Evolutionary conservation across 2,113 vertebrate species (phyloP).

Genomic region (Colius striatus): DNA sequence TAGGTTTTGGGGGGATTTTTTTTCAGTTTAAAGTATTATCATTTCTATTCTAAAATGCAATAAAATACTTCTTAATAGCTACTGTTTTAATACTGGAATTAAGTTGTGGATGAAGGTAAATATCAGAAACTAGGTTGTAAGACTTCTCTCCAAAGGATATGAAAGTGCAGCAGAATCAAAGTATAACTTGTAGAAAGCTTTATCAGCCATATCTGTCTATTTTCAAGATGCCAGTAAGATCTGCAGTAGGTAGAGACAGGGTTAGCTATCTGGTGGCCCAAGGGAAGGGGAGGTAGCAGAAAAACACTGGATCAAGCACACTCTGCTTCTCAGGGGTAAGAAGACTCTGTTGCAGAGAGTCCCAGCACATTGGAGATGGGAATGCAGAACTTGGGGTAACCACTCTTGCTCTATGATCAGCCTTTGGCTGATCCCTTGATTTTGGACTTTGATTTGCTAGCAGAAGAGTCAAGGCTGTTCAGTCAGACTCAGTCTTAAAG

Average conservation of each 20-base stretch:
- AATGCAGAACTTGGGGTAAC: not conserved
- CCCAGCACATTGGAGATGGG: not conserved
- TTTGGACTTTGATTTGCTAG: not conserved
- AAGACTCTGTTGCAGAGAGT: not conserved
- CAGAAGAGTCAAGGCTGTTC: fast-evolving
- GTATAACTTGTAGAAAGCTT: not conserved
- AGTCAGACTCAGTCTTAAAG: not conserved
- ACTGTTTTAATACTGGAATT: not conserved
- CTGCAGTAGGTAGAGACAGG: not conserved
- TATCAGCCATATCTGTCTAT: not conserved
- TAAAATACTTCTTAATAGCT: not conserved
- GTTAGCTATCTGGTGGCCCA: fast-evolving
- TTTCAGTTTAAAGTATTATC: not conserved
- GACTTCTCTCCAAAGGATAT: not conserved
- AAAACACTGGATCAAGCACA: not conserved
- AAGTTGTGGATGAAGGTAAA: not conserved
- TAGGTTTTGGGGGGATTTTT: not conserved
- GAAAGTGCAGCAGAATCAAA: not conserved
- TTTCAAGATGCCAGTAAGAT: not conserved
- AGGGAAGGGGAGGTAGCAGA: not conserved
- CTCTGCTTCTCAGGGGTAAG: not conserved
- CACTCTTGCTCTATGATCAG: not conserved
- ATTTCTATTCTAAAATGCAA: not conserved
- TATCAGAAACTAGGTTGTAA: not conserved
- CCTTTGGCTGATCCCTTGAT: not conserved